phyloP scores from a whole-genome alignment of 2,113 vertebrate genomes.

The Elgaria multicarinata region DNA sequence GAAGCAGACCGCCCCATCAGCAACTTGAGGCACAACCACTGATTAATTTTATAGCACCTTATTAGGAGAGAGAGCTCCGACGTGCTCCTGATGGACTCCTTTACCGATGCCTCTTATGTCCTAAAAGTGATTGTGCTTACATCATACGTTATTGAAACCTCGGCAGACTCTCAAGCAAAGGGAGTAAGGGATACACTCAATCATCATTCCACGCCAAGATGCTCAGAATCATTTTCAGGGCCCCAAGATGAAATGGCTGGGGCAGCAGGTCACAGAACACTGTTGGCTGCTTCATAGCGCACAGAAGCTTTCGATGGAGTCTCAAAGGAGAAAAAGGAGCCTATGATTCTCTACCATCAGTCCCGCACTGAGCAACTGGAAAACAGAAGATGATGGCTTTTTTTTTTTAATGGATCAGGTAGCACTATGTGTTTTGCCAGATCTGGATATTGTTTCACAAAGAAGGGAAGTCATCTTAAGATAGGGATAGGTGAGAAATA shows the following conservation, averaged over 20 bases:
- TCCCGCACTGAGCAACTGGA: neutral
- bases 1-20: slow-evolving; percentile 28
- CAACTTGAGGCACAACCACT: slow-evolving; percentile 22
- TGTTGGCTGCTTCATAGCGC: neutral
- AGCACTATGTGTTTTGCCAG: neutral
- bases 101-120: neutral
- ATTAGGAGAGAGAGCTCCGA: slow-evolving; percentile 50
- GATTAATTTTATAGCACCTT: slow-evolving; percentile 45
- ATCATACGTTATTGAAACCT: slow-evolving; percentile 16
- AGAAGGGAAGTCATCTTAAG: neutral
- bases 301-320: neutral
- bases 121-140: slow-evolving; percentile 42
- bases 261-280: neutral
- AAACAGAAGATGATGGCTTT: neutral
- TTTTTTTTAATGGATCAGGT: rapidly evolving
- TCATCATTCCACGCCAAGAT: slow-evolving; percentile 29
- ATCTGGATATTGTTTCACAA: neutral
- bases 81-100: slow-evolving; percentile 11
- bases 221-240: slow-evolving; percentile 30
- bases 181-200: slow-evolving; percentile 32
- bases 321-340: neutral
- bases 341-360: neutral
- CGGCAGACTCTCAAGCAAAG: slow-evolving; percentile 32
- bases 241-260: neutral
- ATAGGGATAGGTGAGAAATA: neutral